Conservation (phyloP, 1,140 invertebrate species). For the Saccostrea glomerata region DNA sequence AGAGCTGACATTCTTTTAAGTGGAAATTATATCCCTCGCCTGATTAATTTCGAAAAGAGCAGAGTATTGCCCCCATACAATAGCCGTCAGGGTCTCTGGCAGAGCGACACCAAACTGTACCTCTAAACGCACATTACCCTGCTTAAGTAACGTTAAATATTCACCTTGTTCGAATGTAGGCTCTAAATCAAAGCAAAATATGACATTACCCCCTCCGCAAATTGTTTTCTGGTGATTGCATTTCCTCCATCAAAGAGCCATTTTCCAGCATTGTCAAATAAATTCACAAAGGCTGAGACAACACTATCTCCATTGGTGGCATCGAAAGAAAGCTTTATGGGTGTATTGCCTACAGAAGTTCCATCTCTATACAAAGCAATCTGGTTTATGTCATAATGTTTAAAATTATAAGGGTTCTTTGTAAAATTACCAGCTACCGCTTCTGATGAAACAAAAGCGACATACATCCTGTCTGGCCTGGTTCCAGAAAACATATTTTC, state of each 20-base stretch:
- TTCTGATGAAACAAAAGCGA: conserved; percentile 8
- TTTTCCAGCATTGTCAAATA: conserved; percentile 47
- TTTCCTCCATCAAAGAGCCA: conserved; percentile 38
- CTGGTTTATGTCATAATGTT: conserved; percentile 33
- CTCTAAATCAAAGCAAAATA: conserved; percentile 50
- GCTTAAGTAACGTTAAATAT: conserved; percentile 37
- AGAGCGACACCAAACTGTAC: conserved; percentile 43
- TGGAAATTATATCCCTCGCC: conserved; percentile 35
- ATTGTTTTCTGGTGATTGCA: conserved; percentile 29
- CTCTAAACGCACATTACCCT: conserved; percentile 47
- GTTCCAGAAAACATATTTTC: conserved; percentile 46
- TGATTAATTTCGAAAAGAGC: conserved; percentile 55
- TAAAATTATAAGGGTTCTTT: conserved; percentile 52
- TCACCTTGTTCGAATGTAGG: conserved; percentile 46
- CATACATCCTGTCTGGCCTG: background rate
- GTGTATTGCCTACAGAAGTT: conserved; percentile 42
- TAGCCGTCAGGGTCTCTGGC: conserved; percentile 41
- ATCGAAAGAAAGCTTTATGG: conserved; percentile 42
- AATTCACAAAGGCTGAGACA: conserved; percentile 30
- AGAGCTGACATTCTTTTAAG: background rate
- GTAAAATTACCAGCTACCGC: conserved; percentile 33
- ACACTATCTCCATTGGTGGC: background rate
- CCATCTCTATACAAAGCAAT: conserved; percentile 44
- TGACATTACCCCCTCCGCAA: conserved; percentile 11
- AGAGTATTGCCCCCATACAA: conserved; percentile 51